Evolutionary conservation across 1,140 invertebrate genomes (phyloP).

Genomic region (Drosophila serrata): DNA sequence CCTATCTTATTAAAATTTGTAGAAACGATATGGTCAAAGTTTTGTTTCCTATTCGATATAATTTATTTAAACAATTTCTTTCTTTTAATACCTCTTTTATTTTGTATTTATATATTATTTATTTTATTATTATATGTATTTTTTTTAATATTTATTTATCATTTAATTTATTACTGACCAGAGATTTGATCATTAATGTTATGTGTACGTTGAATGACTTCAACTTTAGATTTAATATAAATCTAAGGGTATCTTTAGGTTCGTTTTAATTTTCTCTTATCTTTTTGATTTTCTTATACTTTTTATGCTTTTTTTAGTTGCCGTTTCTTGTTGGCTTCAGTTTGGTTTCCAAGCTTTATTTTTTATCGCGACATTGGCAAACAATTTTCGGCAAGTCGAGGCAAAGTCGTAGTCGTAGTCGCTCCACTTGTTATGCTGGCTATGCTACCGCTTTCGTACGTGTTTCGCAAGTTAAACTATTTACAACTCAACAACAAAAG

Average conservation of each 20-base stretch:
- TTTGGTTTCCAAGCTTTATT: slow-evolving; percentile 42
- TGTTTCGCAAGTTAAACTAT: slow-evolving; percentile 77
- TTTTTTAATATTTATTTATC: not conserved
- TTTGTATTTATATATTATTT: no score
- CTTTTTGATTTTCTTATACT: not conserved
- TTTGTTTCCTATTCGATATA: not conserved
- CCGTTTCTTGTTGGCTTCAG: slow-evolving; percentile 16
- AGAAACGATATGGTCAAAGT: not conserved
- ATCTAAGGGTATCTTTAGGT: no score
- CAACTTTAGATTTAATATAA: not conserved
- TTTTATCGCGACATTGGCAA: slow-evolving; percentile 80
- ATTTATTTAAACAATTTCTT: not conserved
- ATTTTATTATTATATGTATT: not conserved
- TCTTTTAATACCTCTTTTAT: not conserved
- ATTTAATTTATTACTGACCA: not conserved
- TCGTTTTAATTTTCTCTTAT: not conserved
- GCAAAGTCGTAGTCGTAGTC: slow-evolving; percentile 33
- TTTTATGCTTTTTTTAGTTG: not conserved
- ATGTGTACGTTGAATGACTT: not conserved
- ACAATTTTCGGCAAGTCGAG: slow-evolving; percentile 61
- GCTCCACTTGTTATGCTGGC: slow-evolving; percentile 78
- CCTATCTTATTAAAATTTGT: not conserved
- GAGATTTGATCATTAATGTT: no score
- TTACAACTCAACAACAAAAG: slow-evolving; percentile 35
- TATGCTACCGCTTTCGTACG: slow-evolving; percentile 54